A percentile compares a stretch with the other conserved stretches of the same genome.
Conservation (phyloP, 1,140 invertebrate species). For the Achatina immaculata region DNA sequence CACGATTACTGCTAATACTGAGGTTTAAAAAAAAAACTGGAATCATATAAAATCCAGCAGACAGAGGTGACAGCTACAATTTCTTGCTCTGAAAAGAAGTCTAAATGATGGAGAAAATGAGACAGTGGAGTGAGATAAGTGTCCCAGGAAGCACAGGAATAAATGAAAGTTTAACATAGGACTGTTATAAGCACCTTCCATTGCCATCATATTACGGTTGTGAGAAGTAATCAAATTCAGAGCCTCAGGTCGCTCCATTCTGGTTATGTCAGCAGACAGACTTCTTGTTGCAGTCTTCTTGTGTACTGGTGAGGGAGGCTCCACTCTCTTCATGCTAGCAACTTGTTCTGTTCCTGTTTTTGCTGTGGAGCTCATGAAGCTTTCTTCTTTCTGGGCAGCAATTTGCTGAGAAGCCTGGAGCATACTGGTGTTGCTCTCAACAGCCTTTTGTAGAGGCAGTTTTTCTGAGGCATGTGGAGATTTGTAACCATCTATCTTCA, state of each 20-base stretch:
- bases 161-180: too few species aligned
- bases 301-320: not conserved
- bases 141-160: too few species aligned
- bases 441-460: not conserved
- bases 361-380: not conserved
- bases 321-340: not conserved
- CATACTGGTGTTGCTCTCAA: constrained; percentile 25
- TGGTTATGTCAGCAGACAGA: constrained; percentile 5
- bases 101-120: too few species aligned
- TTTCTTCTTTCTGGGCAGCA: not conserved
- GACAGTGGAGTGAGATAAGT: too few species aligned
- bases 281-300: constrained; percentile 2
- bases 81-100: too few species aligned
- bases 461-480: not conserved
- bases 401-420: not conserved
- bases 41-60: too few species aligned
- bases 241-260: constrained; percentile 14
- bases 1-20: too few species aligned
- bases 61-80: too few species aligned
- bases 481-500: constrained; percentile 11
- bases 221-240: constrained; percentile 8
- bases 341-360: not conserved
- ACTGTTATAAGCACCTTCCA: constrained; percentile 7
- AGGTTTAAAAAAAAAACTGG: too few species aligned
- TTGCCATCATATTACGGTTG: not conserved